Evolutionary conservation across 2,888 invertebrate genomes (phyloP).

Genomic region (Megastigmus dorsalis): DNA sequence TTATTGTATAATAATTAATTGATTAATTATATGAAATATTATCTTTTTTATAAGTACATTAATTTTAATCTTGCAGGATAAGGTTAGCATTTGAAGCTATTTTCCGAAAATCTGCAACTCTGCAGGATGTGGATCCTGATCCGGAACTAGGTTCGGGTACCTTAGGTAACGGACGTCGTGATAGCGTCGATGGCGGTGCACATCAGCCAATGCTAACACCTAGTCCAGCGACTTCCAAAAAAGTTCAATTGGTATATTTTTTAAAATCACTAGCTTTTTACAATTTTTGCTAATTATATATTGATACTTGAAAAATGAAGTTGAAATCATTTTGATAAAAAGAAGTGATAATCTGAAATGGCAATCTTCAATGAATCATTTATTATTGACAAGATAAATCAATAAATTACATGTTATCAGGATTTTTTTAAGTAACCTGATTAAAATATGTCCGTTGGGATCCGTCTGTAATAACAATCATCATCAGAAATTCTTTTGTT

Average conservation of each 20-base stretch:
- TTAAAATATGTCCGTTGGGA: too few species aligned
- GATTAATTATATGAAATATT: not conserved
- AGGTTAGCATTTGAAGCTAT: conserved; percentile 93
- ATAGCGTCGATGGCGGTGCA: conserved; percentile 74
- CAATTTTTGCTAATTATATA: too few species aligned
- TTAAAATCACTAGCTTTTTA: too few species aligned
- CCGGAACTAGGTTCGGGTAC: conserved; percentile 76
- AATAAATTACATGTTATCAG: too few species aligned
- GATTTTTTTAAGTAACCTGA: too few species aligned
- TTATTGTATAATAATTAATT: not conserved
- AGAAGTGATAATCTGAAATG: too few species aligned
- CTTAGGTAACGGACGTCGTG: conserved; percentile 66
- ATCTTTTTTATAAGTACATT: not conserved
- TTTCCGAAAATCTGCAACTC: conserved; percentile 89
- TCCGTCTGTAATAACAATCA: too few species aligned
- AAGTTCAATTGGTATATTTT: conserved; percentile 92
- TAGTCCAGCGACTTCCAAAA: conserved; percentile 86
- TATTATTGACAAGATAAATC: too few species aligned
- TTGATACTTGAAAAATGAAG: too few species aligned
- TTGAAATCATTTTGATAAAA: too few species aligned
- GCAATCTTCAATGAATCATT: too few species aligned
- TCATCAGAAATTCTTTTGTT: too few species aligned
- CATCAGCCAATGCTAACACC: conserved; percentile 77
- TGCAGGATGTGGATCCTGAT: conserved; percentile 88
- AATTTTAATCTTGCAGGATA: conserved; percentile 77